Conservation (phyloP, 2,797 vertebrate genomes). For the Clamator glandarius region DNA sequence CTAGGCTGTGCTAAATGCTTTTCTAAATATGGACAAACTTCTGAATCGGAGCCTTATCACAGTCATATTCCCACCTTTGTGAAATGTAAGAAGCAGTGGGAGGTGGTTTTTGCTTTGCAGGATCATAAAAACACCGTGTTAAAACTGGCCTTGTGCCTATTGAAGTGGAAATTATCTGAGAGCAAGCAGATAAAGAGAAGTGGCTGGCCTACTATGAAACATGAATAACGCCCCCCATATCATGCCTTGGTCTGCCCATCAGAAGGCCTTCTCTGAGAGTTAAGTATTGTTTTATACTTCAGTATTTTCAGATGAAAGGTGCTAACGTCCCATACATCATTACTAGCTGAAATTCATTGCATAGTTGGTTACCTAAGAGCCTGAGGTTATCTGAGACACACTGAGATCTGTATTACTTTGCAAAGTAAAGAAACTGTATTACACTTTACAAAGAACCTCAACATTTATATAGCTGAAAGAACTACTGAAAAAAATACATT, state of each 20-base stretch:
- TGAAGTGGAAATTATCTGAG: constrained; percentile 13
- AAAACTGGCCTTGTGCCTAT: background rate
- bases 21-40: constrained; percentile 67
- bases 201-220: constrained; percentile 29
- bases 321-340: constrained; percentile 32
- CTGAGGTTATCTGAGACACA: constrained; percentile 15
- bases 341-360: background rate
- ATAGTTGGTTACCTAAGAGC: background rate
- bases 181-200: background rate
- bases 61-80: constrained; percentile 50
- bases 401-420: background rate
- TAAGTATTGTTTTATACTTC: constrained; percentile 32
- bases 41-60: constrained; percentile 5
- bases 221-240: background rate
- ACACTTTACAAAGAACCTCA: constrained; percentile 8
- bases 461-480: constrained; percentile 11
- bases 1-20: constrained; percentile 41
- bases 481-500: background rate
- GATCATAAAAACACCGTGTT: constrained; percentile 16
- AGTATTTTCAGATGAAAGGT: constrained; percentile 23
- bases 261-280: background rate
- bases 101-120: constrained; percentile 51
- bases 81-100: constrained; percentile 57
- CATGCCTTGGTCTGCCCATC: background rate
- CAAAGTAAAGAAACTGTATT: background rate